These are phyloP conservation scores for Halichoerus grypus DNA, from an alignment of 2,113 vertebrate genomes.

Conservation along the genomic window DNA sequence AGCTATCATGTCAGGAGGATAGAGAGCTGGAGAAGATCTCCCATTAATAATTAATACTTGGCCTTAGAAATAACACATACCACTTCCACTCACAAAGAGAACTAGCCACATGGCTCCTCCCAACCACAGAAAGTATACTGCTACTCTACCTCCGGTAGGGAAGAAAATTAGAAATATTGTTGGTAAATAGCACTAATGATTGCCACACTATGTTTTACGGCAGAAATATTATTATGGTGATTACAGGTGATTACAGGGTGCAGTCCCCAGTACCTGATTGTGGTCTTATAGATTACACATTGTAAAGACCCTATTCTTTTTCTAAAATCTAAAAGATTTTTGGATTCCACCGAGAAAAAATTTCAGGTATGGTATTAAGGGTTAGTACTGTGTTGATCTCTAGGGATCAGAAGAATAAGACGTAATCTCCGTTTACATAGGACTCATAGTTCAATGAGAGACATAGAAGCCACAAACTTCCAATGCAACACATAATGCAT, in stretches of 20 bases:
- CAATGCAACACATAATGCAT: neutral
- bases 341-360: neutral
- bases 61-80: neutral
- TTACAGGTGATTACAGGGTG: neutral
- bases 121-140: neutral
- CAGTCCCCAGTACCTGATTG: neutral
- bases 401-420: neutral
- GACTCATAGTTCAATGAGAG: neutral
- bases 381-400: neutral
- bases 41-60: neutral
- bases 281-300: neutral
- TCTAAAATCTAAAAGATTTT: conserved; percentile 17
- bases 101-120: neutral
- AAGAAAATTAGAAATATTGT: neutral
- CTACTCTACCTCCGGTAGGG: neutral
- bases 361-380: conserved; percentile 3
- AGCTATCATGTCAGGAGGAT: neutral
- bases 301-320: neutral
- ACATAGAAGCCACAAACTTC: neutral
- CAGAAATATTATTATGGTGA: neutral
- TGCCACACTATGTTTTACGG: neutral
- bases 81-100: neutral
- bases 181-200: neutral
- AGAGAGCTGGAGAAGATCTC: neutral
- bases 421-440: neutral